Evolutionary conservation across 2,888 invertebrate species (phyloP).

Genomic region (Habrosyne pyritoides): DNA sequence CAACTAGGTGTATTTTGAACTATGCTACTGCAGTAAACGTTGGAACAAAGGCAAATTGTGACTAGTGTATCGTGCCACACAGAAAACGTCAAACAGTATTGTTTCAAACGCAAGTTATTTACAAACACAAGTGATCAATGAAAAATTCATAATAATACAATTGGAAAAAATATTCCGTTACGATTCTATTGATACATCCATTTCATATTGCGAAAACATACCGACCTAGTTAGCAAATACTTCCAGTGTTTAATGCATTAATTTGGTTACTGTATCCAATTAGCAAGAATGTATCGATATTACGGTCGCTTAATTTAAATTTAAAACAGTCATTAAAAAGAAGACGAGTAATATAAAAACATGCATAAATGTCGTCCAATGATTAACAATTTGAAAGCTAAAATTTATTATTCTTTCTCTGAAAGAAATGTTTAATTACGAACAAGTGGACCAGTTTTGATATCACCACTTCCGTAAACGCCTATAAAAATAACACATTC

Average conservation of each 20-base stretch:
- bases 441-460: not conserved
- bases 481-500: not conserved
- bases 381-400: conserved; percentile 2
- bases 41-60: conserved; percentile 11
- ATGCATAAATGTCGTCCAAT: not conserved
- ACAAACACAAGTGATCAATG: conserved; percentile 52
- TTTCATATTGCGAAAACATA: conserved; percentile 38
- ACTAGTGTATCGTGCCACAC: conserved; percentile 37
- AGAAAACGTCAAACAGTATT: conserved; percentile 53
- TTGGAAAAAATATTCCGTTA: conserved; percentile 36
- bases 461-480: not conserved
- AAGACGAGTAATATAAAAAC: not conserved
- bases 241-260: conserved; percentile 6
- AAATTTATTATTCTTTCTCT: not conserved
- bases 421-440: not conserved
- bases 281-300: not conserved
- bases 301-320: not conserved
- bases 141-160: conserved; percentile 36
- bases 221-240: conserved; percentile 15
- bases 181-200: conserved; percentile 27
- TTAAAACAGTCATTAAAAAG: not conserved
- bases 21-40: not conserved
- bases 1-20: not conserved
- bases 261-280: conserved; percentile 9
- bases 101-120: conserved; percentile 51